Evolutionary conservation across 1,140 invertebrate species (phyloP).

Genomic region (Drosophila micromelanica): DNA sequence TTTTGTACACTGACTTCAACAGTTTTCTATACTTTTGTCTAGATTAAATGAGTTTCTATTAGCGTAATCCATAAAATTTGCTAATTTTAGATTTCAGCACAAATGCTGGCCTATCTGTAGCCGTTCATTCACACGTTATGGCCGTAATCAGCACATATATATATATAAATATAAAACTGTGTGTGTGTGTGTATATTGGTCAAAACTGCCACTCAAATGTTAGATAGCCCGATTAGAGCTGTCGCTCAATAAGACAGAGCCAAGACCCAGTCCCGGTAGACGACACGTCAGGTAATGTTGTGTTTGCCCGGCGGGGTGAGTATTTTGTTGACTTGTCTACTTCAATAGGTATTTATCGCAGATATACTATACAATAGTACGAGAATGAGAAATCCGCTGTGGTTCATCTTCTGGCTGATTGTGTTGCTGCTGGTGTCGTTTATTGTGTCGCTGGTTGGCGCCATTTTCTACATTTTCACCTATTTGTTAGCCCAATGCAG

Average conservation of each 20-base stretch:
- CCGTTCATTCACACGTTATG: conserved; percentile 1
- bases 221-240: conserved; percentile 29
- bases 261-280: conserved; percentile 12
- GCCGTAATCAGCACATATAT: not conserved
- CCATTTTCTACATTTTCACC: conserved; percentile 37
- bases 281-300: conserved; percentile 6
- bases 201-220: conserved; percentile 22
- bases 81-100: not conserved
- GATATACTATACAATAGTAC: conserved; percentile 4
- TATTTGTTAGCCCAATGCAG: conserved; percentile 47
- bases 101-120: not conserved
- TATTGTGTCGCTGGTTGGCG: conserved; percentile 33
- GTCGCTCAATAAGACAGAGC: conserved; percentile 17
- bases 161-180: conserved; percentile 2
- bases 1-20: too few species aligned
- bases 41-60: not conserved
- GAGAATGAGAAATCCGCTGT: conserved; percentile 46
- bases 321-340: not conserved
- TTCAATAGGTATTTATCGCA: not conserved
- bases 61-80: not conserved
- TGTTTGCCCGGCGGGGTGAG: not conserved
- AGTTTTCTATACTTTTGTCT: too few species aligned
- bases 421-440: conserved; percentile 27
- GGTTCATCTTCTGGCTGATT: conserved; percentile 47
- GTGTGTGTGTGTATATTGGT: conserved; percentile 3